A percentile compares a stretch with the other conserved stretches of the same genome.
Conservation (phyloP, 2,888 invertebrate genomes). For the Bellardia pandia region DNA sequence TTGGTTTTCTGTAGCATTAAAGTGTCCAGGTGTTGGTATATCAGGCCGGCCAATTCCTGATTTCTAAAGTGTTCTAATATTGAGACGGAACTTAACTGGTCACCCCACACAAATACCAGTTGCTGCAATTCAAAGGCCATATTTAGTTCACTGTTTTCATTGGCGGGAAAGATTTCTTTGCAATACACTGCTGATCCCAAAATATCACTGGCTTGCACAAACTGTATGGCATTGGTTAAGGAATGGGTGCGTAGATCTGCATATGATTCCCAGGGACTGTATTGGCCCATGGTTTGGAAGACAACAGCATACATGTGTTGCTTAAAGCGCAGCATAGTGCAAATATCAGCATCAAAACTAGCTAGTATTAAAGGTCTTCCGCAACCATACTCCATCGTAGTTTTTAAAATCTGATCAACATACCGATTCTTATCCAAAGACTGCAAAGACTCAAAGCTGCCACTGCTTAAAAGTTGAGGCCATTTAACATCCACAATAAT, state of each 20-base stretch:
- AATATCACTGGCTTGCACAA: slow-evolving; percentile 91
- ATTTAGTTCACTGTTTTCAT: slow-evolving; percentile 85
- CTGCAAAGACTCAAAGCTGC: slow-evolving; percentile 92
- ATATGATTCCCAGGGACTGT: slow-evolving; percentile 86
- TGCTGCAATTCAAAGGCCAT: slow-evolving; percentile 91
- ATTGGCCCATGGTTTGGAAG: slow-evolving; percentile 86
- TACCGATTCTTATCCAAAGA: slow-evolving; percentile 94
- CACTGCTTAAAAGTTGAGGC: slow-evolving; percentile 94
- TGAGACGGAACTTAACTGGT: slow-evolving; percentile 93
- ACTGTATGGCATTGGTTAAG: slow-evolving; percentile 91
- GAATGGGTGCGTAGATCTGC: slow-evolving; percentile 92
- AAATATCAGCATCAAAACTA: slow-evolving; percentile 97
- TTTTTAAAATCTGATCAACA: slow-evolving; percentile 92
- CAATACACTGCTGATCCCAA: slow-evolving; percentile 95
- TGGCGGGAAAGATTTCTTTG: slow-evolving; percentile 89
- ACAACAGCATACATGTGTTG: slow-evolving; percentile 98
- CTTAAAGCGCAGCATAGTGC: slow-evolving; percentile 95
- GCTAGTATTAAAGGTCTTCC: slow-evolving; percentile 94
- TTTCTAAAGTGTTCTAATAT: slow-evolving; percentile 93
- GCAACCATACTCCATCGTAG: slow-evolving; percentile 91
- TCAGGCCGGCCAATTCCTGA: slow-evolving; percentile 95
- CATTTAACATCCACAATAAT: slow-evolving; percentile 99
- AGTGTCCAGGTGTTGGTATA: slow-evolving; percentile 94
- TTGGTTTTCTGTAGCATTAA: slow-evolving; percentile 72
- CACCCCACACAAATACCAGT: slow-evolving; percentile 98